Evolutionary conservation across 2,113 vertebrate genomes (phyloP).

Genomic region (Felis catus): DNA sequence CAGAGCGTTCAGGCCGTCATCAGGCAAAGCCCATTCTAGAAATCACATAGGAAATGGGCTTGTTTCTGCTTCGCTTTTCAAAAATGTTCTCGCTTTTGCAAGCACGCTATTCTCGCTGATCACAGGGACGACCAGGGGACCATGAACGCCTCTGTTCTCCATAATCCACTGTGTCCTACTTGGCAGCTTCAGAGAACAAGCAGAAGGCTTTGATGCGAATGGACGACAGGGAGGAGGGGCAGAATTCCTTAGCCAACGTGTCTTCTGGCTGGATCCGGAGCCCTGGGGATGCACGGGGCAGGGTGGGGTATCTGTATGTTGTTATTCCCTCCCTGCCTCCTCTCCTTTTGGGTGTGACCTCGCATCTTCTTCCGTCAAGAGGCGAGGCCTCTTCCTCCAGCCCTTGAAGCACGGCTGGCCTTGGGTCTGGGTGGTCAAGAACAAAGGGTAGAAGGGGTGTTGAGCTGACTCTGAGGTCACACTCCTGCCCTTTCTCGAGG

Average conservation of each 20-base stretch:
- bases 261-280: fast-evolving
- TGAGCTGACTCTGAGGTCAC: background rate
- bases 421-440: background rate
- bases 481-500: background rate
- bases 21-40: background rate
- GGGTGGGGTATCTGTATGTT: fast-evolving
- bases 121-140: background rate
- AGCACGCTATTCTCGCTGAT: background rate
- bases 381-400: background rate
- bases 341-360: background rate
- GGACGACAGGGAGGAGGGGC: no score
- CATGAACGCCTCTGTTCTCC: fast-evolving
- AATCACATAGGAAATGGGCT: background rate
- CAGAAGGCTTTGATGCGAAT: background rate
- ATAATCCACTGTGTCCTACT: background rate
- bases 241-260: background rate
- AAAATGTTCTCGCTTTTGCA: background rate
- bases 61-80: background rate
- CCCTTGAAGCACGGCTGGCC: fast-evolving
- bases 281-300: fast-evolving
- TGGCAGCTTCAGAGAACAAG: background rate
- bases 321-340: background rate
- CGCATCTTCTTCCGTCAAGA: background rate
- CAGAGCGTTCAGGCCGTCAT: fast-evolving
- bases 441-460: background rate